A percentile compares a stretch with the other conserved stretches of the same genome.
phyloP scores from a whole-genome alignment of 2,888 invertebrate species.

The Hemaris fuciformis region DNA sequence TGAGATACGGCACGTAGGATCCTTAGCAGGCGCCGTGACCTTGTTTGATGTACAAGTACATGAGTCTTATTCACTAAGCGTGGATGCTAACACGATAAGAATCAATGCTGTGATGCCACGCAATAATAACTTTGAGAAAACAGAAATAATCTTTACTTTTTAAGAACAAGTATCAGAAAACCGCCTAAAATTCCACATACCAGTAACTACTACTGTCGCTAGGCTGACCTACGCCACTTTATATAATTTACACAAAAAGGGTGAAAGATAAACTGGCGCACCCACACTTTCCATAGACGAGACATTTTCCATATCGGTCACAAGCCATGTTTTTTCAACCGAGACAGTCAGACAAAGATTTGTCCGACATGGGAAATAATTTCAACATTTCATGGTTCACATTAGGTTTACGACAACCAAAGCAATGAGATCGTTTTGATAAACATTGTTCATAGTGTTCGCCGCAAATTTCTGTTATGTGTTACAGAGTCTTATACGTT shows the following conservation, averaged over 20 bases:
- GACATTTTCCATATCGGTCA: background rate
- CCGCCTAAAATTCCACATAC: too few species aligned
- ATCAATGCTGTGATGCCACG: background rate
- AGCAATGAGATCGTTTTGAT: background rate
- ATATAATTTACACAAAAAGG: background rate
- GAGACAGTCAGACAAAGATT: background rate
- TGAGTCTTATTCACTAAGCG: background rate
- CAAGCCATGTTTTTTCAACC: background rate
- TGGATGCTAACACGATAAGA: background rate
- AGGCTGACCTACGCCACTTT: too few species aligned
- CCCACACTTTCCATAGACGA: background rate
- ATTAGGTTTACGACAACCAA: background rate
- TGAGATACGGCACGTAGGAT: slow-evolving; percentile 7
- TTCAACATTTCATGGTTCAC: background rate
- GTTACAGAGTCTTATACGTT: background rate
- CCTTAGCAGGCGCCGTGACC: slow-evolving; percentile 4
- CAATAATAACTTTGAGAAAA: too few species aligned
- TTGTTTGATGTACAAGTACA: background rate
- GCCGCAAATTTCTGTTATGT: background rate
- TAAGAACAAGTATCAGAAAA: too few species aligned
- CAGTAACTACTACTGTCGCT: too few species aligned
- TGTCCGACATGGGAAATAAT: background rate
- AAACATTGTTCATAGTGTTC: background rate
- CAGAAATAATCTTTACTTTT: too few species aligned
- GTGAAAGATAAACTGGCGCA: background rate